Base-by-base conservation (phyloP, 2,113 vertebrate genomes). In the Sinocyclocheilus grahami region DNA sequence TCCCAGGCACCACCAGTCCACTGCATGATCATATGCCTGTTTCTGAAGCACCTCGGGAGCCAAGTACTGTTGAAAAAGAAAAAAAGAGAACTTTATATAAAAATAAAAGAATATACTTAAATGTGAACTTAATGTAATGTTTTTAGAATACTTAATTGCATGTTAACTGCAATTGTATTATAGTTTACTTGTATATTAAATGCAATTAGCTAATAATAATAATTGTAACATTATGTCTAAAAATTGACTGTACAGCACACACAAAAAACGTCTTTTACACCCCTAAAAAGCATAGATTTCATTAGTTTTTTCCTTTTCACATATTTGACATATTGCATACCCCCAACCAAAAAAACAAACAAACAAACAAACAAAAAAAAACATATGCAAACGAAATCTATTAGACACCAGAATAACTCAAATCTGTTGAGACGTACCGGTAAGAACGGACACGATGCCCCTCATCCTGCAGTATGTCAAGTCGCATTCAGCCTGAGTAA, bases 1-100 rank as follows among this genome's bases (percentile, higher is more conserved):
- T n/a, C 95, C 95, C 75, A 96, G 90, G 30, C 95, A 96, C 95
- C 95, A 96, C 95, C 95, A 96, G 88, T 96, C 95, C 8, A 96
- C 95, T 0, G 95, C 95, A 76, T 94, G 95, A 90, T 96, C 95
- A 16, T 96, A 96, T 0, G 95, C 95, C 85, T 95, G 95, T 91
- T 96, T 96, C 93, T 95, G 95, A 16, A 96, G 93, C 37, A 96
- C 95, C 92, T 96, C 95, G 0, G 95, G 95, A 1, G 95, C 95
- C 90, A 96, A 80, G 84, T 96, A 96, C 95, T 96, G 90, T 48
- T 37, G 72, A 27, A 58, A 12, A 58, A 53, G 62, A 63, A 5
- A 33, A 58, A 51, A 20, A 11, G 7, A 4, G 33, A 37, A 18
- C 30, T 8, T 3, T 69, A 12, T 13, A 14, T 51, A 51, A 55